Base-by-base conservation (phyloP, 2,888 invertebrate species). In the Caenorhabditis afra region DNA sequence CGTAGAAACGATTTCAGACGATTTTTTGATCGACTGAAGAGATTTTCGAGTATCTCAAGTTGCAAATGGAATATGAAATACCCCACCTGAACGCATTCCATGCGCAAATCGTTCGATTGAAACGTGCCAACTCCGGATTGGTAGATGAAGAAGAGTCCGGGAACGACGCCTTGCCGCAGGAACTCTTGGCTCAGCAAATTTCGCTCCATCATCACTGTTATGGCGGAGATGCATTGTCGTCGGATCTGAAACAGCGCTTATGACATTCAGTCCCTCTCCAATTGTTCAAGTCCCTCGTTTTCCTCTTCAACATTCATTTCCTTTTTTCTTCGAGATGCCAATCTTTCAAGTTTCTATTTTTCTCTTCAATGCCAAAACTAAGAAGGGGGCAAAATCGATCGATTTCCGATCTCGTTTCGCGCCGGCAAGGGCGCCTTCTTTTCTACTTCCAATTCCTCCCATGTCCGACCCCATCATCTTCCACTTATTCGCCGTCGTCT, bases 191-290 rank as follows among this genome's bases (percentile, higher is more conserved):
- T 92, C 66, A 94, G 92, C 50, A 94, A 91, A 62, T 92, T 93
- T 80, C 93, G 93, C 89, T 94, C 94, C 86, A 94, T 91, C 50
- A 94, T 90, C 45, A 93, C 92, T 81, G 94, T 90, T 39, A 94
- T 91, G 10, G 93, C 93, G 12, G 92, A 91, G 83, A 94, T 93
- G 49, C 94, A 93, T 52, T 93, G 92, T 88, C 93, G 94, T 62
- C 94, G 92, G 52, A 94, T 93, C 93, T 94, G 90, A 10, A 88
- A 85, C 44, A 18, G 35, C 20, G 44, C 5, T 14, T 44, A 18
- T n/a, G n/a, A n/a, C n/a, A n/a, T 20, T 58, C n/a, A 12, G 3
- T 35, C 16, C 37, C 41, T 58, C n/a, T 58, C 11, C 14, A 20
- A 7, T 57, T 35, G 11, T 57, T 57, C n/a, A n/a, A n/a, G n/a